A percentile compares a stretch with the other conserved stretches of the same genome.
Evolutionary conservation across 2,888 invertebrate genomes (phyloP).

Genomic region (Leptopilina myrica): DNA sequence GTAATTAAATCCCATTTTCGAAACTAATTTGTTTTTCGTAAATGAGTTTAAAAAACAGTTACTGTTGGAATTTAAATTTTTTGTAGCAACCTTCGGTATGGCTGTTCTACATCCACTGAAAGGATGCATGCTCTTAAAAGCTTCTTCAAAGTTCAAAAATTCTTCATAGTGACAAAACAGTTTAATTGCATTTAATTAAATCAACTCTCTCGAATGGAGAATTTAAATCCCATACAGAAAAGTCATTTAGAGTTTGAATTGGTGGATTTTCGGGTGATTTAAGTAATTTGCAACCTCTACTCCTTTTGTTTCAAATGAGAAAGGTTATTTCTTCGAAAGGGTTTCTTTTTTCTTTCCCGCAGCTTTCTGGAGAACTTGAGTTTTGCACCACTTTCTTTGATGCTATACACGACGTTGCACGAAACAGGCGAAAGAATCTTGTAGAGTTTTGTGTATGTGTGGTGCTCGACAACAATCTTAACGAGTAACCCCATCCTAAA

Average conservation of each 20-base stretch:
- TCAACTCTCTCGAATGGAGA: no score
- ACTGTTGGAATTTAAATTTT: no score
- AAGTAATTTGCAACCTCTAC: no score
- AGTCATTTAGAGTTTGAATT: no score
- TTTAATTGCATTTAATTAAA: slow-evolving; percentile 27
- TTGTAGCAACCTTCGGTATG: no score
- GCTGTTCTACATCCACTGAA: no score
- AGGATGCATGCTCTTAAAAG: no score
- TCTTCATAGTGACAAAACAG: background rate
- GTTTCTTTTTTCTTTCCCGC: background rate
- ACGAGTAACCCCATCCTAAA: slow-evolving; percentile 70
- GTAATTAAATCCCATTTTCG: background rate
- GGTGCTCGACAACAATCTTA: slow-evolving; percentile 64
- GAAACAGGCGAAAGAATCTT: slow-evolving; percentile 47
- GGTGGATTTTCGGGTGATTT: no score
- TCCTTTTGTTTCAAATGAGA: background rate
- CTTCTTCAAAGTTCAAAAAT: background rate
- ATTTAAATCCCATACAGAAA: no score
- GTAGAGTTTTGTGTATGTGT: slow-evolving; percentile 42
- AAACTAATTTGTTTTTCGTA: background rate
- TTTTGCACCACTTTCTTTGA: slow-evolving; percentile 29
- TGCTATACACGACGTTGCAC: background rate
- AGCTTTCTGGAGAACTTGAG: background rate
- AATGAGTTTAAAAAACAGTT: no score
- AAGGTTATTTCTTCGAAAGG: background rate